phyloP scores from a whole-genome alignment of 2,113 vertebrate genomes.

The Glaucidium brasilianum region DNA sequence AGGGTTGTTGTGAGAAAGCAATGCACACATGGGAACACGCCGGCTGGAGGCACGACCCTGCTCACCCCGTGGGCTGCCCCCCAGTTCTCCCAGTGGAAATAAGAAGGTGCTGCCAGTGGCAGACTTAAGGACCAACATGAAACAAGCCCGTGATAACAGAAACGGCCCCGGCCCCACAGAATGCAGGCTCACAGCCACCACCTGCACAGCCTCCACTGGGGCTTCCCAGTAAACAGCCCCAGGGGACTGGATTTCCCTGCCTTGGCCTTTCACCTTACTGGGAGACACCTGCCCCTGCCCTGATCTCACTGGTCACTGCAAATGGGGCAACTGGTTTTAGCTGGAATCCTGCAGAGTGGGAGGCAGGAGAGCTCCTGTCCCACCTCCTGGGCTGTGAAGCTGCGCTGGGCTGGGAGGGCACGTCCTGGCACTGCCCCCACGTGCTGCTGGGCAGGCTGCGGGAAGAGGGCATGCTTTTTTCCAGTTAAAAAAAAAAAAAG shows the following conservation, averaged over 20 bases:
- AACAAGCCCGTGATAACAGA: not conserved
- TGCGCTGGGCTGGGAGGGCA: not conserved
- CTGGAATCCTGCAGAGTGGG: not conserved
- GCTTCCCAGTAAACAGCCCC: not conserved
- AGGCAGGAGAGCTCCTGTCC: not conserved
- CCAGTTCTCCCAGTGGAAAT: not conserved
- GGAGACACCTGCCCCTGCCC: not conserved
- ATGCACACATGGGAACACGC: not conserved
- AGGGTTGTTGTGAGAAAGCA: not conserved
- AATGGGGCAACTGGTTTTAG: not conserved
- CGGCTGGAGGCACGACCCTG: not conserved
- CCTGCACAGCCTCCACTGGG: accelerated
- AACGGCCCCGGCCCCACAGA: not conserved
- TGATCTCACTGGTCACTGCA: not conserved
- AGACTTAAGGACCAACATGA: not conserved
- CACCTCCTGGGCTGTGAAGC: not conserved
- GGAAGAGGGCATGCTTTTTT: not conserved
- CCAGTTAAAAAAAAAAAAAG: not conserved
- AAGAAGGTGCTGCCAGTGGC: accelerated
- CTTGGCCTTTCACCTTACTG: not conserved
- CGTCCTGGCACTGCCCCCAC: accelerated
- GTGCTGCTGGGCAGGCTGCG: not conserved
- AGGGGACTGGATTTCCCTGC: not conserved
- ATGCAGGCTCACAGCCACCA: accelerated
- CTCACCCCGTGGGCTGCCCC: accelerated